A percentile compares a stretch with the other conserved stretches of the same genome.
phyloP scores from a whole-genome alignment of 2,113 vertebrate genomes.

The Dipodomys merriami region DNA sequence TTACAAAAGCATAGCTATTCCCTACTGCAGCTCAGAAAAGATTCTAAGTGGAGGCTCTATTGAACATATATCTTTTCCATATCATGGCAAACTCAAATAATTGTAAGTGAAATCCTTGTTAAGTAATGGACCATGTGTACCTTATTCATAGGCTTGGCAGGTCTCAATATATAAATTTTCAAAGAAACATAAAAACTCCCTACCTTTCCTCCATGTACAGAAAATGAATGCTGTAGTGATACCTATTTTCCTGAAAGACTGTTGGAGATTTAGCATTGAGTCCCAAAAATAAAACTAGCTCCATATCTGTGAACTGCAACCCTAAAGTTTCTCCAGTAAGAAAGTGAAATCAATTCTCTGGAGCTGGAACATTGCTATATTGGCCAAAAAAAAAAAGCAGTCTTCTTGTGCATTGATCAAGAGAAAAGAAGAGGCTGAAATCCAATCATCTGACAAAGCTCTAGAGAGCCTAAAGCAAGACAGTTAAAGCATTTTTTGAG shows the following conservation, averaged over 20 bases:
- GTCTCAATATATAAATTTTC: not conserved
- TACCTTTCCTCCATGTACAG: not conserved
- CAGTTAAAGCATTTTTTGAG: not conserved
- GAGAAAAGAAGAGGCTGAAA: slow-evolving; percentile 25
- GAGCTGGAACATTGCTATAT: not conserved
- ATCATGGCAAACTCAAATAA: not conserved
- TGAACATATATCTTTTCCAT: not conserved
- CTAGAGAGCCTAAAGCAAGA: not conserved
- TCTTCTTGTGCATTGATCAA: not conserved
- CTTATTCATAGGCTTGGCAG: not conserved
- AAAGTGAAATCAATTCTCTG: not conserved
- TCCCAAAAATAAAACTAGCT: not conserved
- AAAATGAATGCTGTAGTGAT: not conserved
- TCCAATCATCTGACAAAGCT: not conserved
- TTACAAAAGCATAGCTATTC: not conserved
- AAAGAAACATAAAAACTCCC: not conserved
- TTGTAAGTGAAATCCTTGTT: not conserved
- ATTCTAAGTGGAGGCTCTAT: not conserved
- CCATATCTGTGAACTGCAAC: not conserved
- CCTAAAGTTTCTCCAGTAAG: not conserved
- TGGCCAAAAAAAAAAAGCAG: not conserved
- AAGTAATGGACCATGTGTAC: not conserved
- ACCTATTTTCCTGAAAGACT: not conserved
- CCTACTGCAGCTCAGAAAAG: too few relatives aligned
- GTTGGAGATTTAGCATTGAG: not conserved